Percentiles rank a stretch among this genome's conserved stretches.
Conservation (phyloP, 2,888 invertebrate genomes). For the Sminthurides aquaticus region DNA sequence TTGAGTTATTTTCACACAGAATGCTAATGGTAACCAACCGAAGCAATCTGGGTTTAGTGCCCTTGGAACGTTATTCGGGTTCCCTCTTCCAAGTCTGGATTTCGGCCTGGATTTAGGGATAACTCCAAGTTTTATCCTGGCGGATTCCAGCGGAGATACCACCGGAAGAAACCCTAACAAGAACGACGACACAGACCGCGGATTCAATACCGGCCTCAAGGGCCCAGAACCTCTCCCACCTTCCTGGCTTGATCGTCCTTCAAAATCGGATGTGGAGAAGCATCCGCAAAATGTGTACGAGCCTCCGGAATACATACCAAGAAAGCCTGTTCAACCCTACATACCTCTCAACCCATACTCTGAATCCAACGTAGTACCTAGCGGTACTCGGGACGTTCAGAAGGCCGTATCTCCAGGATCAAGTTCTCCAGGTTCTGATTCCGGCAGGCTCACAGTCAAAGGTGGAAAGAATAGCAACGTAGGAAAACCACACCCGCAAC, state of each 20-base stretch:
- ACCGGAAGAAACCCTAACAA: conserved; percentile 21
- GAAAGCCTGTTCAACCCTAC: conserved; percentile 41
- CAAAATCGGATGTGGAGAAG: conserved; percentile 25
- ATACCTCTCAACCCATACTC: conserved; percentile 41
- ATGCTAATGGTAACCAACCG: too few species aligned
- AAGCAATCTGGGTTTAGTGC: conserved; percentile 32
- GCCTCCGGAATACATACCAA: conserved; percentile 42
- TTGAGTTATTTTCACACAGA: too few species aligned
- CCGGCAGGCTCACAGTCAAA: conserved; percentile 1
- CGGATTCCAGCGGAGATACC: conserved; percentile 28
- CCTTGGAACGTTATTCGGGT: conserved; percentile 65
- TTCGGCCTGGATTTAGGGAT: conserved; percentile 50
- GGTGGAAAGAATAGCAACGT: conserved; percentile 7
- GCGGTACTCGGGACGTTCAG: conserved; percentile 38
- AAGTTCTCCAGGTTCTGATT: neutral
- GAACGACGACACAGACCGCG: conserved; percentile 20
- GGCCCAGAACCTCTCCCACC: conserved; percentile 40
- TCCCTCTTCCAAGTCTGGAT: conserved; percentile 67
- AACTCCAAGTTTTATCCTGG: conserved; percentile 32
- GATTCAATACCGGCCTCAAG: conserved; percentile 27
- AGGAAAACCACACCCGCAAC: conserved; percentile 23
- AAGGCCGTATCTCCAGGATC: conserved; percentile 32
- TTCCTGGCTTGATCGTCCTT: conserved; percentile 40
- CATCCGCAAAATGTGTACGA: conserved; percentile 26
- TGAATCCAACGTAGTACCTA: conserved; percentile 32